phyloP scores from a whole-genome alignment of 2,113 vertebrate species.

The Sebastes fasciatus region DNA sequence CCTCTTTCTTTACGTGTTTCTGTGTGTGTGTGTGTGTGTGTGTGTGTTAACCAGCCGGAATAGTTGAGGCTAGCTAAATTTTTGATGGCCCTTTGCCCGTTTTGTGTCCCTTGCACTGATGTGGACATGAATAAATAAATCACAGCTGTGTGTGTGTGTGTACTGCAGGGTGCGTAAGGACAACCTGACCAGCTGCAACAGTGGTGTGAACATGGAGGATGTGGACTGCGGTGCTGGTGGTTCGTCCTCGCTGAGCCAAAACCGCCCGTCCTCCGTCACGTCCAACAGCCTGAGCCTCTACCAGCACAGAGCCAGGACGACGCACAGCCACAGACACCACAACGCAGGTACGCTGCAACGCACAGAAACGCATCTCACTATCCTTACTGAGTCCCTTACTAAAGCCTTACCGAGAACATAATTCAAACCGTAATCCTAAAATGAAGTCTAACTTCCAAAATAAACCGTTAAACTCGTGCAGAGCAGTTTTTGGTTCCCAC shows the following conservation, averaged over 20 bases:
- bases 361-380: neutral
- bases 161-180: constrained; percentile 91
- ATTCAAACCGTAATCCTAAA: neutral
- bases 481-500: too few relatives aligned
- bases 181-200: constrained; percentile 89
- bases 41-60: constrained; percentile 41
- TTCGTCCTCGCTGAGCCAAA: constrained; percentile 79
- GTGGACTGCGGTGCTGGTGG: constrained; percentile 83
- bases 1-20: constrained; percentile 8
- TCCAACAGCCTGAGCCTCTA: constrained; percentile 89
- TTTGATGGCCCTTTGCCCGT: constrained; percentile 52
- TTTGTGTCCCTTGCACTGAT: constrained; percentile 26
- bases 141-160: constrained; percentile 29
- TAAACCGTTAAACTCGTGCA: too few relatives aligned
- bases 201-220: constrained; percentile 88
- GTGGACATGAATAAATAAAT: constrained; percentile 55
- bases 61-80: constrained; percentile 37
- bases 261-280: constrained; percentile 84
- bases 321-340: constrained; percentile 83
- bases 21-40: neutral
- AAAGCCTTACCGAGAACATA: neutral
- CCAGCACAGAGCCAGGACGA: constrained; percentile 85
- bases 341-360: constrained; percentile 74
- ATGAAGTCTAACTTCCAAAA: neutral
- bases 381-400: neutral